These are phyloP conservation scores for Coelopa pilipes DNA, from an alignment of 2,888 invertebrate genomes.

Conservation along the genomic window DNA sequence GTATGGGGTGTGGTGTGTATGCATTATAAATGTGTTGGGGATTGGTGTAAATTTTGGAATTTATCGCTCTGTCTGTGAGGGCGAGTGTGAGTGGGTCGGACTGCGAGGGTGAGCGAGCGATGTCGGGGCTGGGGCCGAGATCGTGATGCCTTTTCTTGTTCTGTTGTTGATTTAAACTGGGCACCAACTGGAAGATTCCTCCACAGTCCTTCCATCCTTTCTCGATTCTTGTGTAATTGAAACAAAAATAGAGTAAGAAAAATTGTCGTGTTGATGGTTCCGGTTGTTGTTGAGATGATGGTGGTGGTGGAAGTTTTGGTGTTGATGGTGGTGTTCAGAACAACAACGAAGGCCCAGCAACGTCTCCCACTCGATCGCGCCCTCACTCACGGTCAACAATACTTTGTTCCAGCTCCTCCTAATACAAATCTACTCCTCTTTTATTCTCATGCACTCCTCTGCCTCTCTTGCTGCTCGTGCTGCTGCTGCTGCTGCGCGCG, in stretches of 20 bases:
- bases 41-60: too few relatives aligned
- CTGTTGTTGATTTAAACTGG: neutral
- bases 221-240: too few relatives aligned
- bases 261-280: neutral
- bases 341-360: neutral
- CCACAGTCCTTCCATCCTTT: too few relatives aligned
- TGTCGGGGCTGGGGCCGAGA: too few relatives aligned
- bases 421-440: neutral
- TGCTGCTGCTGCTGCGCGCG: slow-evolving; percentile 15
- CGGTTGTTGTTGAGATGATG: neutral
- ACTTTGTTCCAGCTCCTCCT: neutral
- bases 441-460: neutral
- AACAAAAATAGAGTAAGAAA: too few relatives aligned
- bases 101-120: too few relatives aligned
- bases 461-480: neutral
- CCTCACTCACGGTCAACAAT: neutral
- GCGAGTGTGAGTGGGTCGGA: neutral
- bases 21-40: too few relatives aligned
- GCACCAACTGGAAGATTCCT: neutral
- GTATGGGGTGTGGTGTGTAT: neutral
- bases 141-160: neutral
- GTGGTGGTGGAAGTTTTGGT: neutral
- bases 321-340: neutral
- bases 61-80: neutral
- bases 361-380: too few relatives aligned